These are phyloP conservation scores for Lophius piscatorius DNA, from an alignment of 2,113 vertebrate genomes.

Conservation along the genomic window DNA sequence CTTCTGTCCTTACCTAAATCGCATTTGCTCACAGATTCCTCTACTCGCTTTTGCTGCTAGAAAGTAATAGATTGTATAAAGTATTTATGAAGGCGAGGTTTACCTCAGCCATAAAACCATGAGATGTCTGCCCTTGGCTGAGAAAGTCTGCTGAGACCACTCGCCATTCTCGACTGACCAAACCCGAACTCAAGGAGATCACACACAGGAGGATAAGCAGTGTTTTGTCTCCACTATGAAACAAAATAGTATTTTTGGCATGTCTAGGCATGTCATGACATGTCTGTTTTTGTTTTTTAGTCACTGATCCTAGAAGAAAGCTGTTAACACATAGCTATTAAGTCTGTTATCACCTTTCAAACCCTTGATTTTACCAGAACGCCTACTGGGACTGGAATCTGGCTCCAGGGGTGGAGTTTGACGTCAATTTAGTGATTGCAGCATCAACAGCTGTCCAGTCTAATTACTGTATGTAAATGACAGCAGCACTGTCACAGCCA, in stretches of 20 bases:
- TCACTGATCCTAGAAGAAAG: slow-evolving; percentile 10
- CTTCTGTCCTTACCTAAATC: slow-evolving; percentile 38
- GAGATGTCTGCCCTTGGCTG: slow-evolving; percentile 63
- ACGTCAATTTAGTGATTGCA: slow-evolving; percentile 59
- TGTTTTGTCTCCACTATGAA: slow-evolving; percentile 39
- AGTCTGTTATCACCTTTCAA: slow-evolving; percentile 15
- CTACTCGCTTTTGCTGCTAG: slow-evolving; percentile 41
- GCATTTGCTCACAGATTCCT: slow-evolving; percentile 33
- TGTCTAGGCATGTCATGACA: too few relatives aligned
- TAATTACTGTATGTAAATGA: slow-evolving; percentile 80
- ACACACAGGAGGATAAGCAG: slow-evolving; percentile 40
- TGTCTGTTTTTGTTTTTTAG: slow-evolving; percentile 33
- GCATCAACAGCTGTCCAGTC: slow-evolving; percentile 73
- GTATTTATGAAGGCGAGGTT: slow-evolving; percentile 71
- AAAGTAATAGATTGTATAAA: slow-evolving; percentile 47
- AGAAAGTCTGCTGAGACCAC: slow-evolving; percentile 51
- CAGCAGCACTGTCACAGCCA: slow-evolving; percentile 58
- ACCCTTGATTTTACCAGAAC: slow-evolving; percentile 11
- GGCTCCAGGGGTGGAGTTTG: slow-evolving; percentile 56
- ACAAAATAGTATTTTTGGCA: neutral
- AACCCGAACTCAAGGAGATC: slow-evolving; percentile 43
- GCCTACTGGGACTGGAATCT: neutral
- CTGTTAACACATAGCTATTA: too few relatives aligned
- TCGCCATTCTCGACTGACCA: slow-evolving; percentile 31
- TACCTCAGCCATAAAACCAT: slow-evolving; percentile 63